phyloP scores from a whole-genome alignment of 2,888 invertebrate genomes.

The Disparrhopalites patrizii region DNA sequence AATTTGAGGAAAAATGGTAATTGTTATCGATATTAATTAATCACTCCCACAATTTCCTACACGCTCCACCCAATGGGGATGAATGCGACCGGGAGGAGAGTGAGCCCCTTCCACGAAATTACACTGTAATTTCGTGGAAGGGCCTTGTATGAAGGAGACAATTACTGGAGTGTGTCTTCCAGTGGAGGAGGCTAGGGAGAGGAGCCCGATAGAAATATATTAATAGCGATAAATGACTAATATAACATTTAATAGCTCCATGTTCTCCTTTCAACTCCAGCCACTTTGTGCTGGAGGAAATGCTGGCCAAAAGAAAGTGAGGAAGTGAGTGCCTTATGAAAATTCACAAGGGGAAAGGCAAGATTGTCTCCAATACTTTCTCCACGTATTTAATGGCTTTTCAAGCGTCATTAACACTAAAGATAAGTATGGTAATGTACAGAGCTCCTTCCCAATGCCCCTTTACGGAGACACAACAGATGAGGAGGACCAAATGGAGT shows the following conservation, averaged over 20 bases:
- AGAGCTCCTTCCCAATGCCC: too few relatives aligned
- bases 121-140: not conserved
- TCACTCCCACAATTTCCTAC: not conserved
- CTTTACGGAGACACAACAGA: too few relatives aligned
- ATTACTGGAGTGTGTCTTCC: too few relatives aligned
- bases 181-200: too few relatives aligned
- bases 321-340: not conserved
- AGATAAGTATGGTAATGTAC: conserved; percentile 46
- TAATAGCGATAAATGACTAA: conserved; percentile 23
- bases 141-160: not conserved
- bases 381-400: conserved; percentile 38
- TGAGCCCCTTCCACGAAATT: not conserved
- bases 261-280: not conserved
- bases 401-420: conserved; percentile 48
- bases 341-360: conserved; percentile 13
- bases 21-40: not conserved
- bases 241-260: conserved; percentile 19
- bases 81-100: conserved; percentile 1
- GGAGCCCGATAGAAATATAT: conserved; percentile 13
- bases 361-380: conserved; percentile 26
- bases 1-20: too few relatives aligned
- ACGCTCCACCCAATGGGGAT: not conserved
- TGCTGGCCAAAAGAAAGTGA: not conserved
- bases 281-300: not conserved
- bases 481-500: too few relatives aligned